A percentile compares a stretch with the other conserved stretches of the same genome.
Evolutionary conservation across 1,140 invertebrate genomes (phyloP).

Genomic region (Parasteatoda tepidariorum): DNA sequence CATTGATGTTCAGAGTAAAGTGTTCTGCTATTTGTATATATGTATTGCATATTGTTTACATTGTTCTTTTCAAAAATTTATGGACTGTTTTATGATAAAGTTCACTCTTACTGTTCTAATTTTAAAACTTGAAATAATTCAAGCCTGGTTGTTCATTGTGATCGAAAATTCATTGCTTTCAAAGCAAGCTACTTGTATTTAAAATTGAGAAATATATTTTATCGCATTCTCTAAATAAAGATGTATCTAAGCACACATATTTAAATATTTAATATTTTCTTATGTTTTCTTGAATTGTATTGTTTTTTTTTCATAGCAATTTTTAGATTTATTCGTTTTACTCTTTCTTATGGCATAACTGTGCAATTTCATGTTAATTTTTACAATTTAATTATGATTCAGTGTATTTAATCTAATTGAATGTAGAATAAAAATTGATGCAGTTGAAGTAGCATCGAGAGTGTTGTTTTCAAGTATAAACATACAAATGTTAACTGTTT

Average conservation of each 20-base stretch:
- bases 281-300: not conserved
- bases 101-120: not conserved
- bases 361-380: conserved; percentile 61
- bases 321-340: conserved; percentile 35
- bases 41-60: not conserved
- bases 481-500: too few relatives aligned
- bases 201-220: conserved; percentile 44
- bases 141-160: not conserved
- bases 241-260: conserved; percentile 13
- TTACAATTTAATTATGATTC: conserved; percentile 36
- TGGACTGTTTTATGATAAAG: too few relatives aligned
- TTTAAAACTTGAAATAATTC: not conserved
- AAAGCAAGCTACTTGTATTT: not conserved
- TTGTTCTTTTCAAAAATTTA: not conserved
- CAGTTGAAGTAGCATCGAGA: too few relatives aligned
- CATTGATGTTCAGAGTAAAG: not conserved
- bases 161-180: not conserved
- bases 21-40: not conserved
- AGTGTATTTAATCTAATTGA: conserved; percentile 48
- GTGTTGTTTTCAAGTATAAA: too few relatives aligned
- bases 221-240: not conserved
- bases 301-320: conserved; percentile 37
- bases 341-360: conserved; percentile 16
- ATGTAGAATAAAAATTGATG: conserved; percentile 46
- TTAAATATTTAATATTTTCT: not conserved